Conservation (phyloP, 2,888 invertebrate species). For the Clepsis dumicolana region DNA sequence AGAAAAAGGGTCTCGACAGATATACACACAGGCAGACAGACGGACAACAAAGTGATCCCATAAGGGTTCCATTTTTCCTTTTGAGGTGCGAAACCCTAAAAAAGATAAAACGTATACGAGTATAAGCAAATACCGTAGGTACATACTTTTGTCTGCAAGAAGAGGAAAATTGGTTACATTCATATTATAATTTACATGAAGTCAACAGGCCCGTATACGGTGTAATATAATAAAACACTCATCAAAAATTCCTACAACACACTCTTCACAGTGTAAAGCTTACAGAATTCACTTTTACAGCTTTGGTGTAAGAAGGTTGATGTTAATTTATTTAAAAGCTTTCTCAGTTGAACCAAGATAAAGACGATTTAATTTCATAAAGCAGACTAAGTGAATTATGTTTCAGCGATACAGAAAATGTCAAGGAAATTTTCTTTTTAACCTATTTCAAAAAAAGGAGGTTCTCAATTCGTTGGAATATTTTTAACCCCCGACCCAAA, state of each 20-base stretch:
- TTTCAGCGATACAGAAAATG: not conserved
- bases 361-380: not conserved
- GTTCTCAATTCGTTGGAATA: no score
- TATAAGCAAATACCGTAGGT: no score
- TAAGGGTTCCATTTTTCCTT: no score
- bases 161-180: not conserved
- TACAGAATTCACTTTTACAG: not conserved
- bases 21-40: no score
- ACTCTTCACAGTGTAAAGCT: not conserved
- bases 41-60: no score
- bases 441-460: no score
- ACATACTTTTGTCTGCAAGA: no score
- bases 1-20: no score
- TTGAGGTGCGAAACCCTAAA: no score
- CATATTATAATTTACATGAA: not conserved
- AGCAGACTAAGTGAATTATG: slow-evolving; percentile 1
- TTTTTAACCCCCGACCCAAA: no score
- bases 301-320: not conserved
- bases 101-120: no score
- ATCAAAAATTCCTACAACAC: not conserved
- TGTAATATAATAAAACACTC: not conserved
- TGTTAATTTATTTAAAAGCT: slow-evolving; percentile 1
- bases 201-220: not conserved
- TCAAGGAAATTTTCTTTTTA: not conserved
- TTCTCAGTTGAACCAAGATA: not conserved